Conservation (phyloP, 2,888 invertebrate species). For the Deroplatys truncata region DNA sequence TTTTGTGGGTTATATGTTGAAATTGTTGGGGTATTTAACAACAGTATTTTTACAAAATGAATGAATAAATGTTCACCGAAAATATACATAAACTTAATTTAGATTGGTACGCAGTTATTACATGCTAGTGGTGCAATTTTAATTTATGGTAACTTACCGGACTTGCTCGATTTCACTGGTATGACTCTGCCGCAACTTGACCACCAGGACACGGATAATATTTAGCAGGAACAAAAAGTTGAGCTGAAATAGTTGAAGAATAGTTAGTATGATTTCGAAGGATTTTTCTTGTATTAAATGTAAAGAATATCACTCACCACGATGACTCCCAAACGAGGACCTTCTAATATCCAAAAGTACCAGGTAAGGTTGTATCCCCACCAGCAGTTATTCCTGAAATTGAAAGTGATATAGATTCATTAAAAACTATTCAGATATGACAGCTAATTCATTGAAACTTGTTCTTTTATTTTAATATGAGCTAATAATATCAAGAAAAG, state of each 20-base stretch:
- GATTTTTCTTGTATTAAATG: background rate
- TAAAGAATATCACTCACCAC: conserved; percentile 54
- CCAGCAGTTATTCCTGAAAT: conserved; percentile 60
- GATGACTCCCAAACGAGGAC: conserved; percentile 75
- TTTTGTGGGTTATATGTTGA: no score
- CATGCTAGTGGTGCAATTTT: no score
- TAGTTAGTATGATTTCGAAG: background rate
- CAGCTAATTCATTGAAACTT: background rate
- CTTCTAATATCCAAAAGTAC: conserved; percentile 88
- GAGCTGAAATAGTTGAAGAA: conserved; percentile 51
- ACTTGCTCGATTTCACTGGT: conserved; percentile 73
- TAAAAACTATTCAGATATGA: background rate
- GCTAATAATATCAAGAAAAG: no score
- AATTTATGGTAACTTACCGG: conserved; percentile 52
- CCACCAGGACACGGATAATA: conserved; percentile 72
- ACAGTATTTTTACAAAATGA: no score
- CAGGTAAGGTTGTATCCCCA: conserved; percentile 77
- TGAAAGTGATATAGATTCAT: conserved; percentile 16
- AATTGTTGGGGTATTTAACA: no score
- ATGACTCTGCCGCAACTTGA: conserved; percentile 67
- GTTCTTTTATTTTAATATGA: background rate
- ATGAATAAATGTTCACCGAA: no score
- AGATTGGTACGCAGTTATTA: no score
- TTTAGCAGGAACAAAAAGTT: conserved; percentile 75
- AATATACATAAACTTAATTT: no score